Conservation (phyloP, 2,113 vertebrate species). For the Prunella fulvescens region DNA sequence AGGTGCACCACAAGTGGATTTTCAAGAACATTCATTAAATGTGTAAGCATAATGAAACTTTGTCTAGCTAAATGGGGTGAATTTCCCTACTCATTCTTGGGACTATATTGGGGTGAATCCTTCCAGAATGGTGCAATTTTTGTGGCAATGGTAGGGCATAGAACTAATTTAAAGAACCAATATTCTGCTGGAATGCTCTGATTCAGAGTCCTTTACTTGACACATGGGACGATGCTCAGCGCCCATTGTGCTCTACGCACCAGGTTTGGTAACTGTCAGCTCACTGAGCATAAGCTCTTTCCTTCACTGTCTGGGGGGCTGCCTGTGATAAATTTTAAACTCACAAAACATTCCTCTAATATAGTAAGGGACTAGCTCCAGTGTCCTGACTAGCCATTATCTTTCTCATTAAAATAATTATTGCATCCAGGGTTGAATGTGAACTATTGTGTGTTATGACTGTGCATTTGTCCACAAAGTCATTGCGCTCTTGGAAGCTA, state of each 20-base stretch:
- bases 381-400: constrained; percentile 36
- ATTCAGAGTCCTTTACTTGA: not conserved
- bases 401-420: constrained; percentile 65
- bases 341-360: constrained; percentile 30
- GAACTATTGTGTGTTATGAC: constrained; percentile 53
- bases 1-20: not conserved
- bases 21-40: not conserved
- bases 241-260: not conserved
- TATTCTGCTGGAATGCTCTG: not conserved
- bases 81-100: not conserved
- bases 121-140: not conserved
- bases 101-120: not conserved
- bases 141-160: not conserved
- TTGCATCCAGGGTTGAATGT: not conserved
- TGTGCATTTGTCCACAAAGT: constrained; percentile 51
- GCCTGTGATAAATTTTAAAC: constrained; percentile 8
- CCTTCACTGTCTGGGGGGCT: not conserved
- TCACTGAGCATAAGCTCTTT: not conserved
- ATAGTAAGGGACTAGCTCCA: constrained; percentile 6
- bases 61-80: not conserved
- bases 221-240: accelerated
- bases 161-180: not conserved
- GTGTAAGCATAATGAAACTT: not conserved
- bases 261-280: not conserved
- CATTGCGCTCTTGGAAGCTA: constrained; percentile 47